These are phyloP conservation scores for Platyrinchus mystaceus DNA, from an alignment of 2,797 vertebrate genomes.

Conservation along the genomic window DNA sequence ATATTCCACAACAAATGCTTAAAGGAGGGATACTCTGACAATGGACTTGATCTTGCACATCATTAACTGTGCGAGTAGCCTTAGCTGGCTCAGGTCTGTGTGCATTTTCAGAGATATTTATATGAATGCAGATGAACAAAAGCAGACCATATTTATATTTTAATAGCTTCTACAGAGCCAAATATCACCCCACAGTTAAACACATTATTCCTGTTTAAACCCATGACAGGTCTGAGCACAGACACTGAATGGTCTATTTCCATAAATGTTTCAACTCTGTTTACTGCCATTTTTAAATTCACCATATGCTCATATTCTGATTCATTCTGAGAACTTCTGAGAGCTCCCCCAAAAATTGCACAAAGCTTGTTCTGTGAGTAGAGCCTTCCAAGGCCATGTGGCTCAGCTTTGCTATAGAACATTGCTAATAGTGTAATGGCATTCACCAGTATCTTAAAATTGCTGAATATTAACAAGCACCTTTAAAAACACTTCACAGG, in stretches of 20 bases:
- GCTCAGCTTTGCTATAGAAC: conserved; percentile 31
- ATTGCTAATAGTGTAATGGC: background rate
- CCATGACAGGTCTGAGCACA: background rate
- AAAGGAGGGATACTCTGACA: background rate
- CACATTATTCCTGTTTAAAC: background rate
- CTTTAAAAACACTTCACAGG: background rate
- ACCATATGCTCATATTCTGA: background rate
- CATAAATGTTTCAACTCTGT: background rate
- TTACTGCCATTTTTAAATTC: background rate
- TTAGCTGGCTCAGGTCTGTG: background rate
- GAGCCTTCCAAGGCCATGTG: background rate
- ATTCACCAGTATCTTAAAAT: conserved; percentile 10
- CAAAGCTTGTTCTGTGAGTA: background rate
- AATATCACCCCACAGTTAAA: background rate
- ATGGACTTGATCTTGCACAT: background rate
- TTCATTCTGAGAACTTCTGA: background rate
- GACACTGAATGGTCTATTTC: background rate
- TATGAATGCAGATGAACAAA: conserved; percentile 27
- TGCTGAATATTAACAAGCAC: conserved; percentile 23
- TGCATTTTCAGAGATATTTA: background rate
- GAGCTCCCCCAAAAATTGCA: background rate
- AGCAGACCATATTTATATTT: background rate
- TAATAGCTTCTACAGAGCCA: background rate
- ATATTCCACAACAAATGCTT: background rate
- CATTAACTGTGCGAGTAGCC: background rate